Evolutionary conservation across 2,113 vertebrate species (phyloP).

Genomic region (Anser cygnoides): DNA sequence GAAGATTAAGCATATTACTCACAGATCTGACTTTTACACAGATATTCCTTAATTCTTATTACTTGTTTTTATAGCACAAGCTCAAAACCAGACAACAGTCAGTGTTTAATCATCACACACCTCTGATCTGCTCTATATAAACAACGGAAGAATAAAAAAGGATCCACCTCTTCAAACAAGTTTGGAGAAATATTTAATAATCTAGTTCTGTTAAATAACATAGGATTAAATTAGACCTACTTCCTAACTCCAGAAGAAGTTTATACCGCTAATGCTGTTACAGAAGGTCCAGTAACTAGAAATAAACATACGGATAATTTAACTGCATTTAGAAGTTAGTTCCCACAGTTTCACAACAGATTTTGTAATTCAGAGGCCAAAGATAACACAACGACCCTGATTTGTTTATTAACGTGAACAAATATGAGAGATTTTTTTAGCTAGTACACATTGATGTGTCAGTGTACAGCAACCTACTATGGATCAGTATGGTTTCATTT

Average conservation of each 20-base stretch:
- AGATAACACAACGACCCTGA: neutral
- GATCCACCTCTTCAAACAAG: neutral
- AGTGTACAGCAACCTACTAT: neutral
- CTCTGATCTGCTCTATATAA: neutral
- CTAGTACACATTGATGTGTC: neutral
- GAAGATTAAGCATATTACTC: neutral
- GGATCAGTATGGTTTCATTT: neutral
- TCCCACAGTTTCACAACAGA: neutral
- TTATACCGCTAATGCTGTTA: neutral
- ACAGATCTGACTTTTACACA: neutral
- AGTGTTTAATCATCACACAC: neutral
- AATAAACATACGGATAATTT: neutral
- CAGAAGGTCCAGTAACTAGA: neutral
- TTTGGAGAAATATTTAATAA: neutral
- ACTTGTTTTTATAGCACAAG: neutral
- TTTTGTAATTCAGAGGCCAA: neutral
- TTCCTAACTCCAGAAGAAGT: neutral
- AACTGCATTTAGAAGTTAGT: neutral
- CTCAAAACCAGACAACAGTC: neutral
- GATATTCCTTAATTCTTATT: neutral
- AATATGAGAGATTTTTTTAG: neutral
- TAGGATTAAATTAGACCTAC: accelerated
- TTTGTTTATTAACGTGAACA: neutral
- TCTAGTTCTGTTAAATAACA: neutral
- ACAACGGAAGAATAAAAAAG: neutral